phyloP scores from a whole-genome alignment of 2,888 invertebrate genomes.

The Rhaphigaster nebulosa region DNA sequence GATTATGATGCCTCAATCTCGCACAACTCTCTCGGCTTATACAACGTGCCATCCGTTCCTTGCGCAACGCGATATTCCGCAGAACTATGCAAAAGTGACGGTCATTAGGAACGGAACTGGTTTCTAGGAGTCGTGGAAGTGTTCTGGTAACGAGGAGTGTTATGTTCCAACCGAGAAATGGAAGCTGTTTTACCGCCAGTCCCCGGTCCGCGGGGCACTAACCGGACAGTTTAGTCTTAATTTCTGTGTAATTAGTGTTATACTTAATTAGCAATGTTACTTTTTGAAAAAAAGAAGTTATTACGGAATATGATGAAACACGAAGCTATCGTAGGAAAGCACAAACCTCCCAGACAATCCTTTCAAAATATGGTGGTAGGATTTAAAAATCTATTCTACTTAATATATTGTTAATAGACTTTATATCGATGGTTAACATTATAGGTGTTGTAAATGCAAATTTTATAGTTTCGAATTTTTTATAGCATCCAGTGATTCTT shows the following conservation, averaged over 20 bases:
- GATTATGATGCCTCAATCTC: neutral
- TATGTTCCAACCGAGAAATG: constrained; percentile 26
- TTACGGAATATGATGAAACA: neutral
- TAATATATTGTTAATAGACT: too few relatives aligned
- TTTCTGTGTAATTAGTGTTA: neutral
- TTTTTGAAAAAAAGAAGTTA: neutral
- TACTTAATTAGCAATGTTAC: neutral
- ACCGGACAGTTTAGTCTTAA: neutral
- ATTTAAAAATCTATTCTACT: too few relatives aligned
- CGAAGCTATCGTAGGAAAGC: too few relatives aligned
- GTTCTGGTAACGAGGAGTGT: neutral
- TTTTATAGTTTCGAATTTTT: too few relatives aligned
- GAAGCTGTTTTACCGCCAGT: neutral
- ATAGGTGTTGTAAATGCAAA: too few relatives aligned
- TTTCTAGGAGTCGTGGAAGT: neutral
- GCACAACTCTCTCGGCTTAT: neutral
- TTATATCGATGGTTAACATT: too few relatives aligned
- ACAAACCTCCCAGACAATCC: too few relatives aligned
- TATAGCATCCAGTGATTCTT: too few relatives aligned
- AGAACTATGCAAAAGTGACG: constrained; percentile 32
- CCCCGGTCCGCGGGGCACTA: neutral
- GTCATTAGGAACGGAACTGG: neutral
- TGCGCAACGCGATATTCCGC: neutral
- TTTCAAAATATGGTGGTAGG: too few relatives aligned
- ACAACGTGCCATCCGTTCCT: neutral